Conservation (phyloP, 2,888 invertebrate species). For the Tupiocoris notatus region DNA sequence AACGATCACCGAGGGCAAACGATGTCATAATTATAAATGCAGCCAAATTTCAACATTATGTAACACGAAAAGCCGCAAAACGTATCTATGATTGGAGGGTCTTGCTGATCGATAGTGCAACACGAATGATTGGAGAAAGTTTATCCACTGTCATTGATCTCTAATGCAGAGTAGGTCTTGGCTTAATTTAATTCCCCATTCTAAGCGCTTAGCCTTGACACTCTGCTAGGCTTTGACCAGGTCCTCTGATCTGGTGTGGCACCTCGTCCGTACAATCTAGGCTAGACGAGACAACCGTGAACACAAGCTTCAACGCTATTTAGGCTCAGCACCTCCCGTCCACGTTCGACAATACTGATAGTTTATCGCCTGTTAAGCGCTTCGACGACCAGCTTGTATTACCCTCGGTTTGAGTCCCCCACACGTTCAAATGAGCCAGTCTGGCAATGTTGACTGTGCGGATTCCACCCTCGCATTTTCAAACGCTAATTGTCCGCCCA, state of each 20-base stretch:
- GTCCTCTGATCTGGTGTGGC: background rate
- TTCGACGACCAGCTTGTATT: background rate
- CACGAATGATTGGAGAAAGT: no score
- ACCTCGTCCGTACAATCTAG: background rate
- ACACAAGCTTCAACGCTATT: background rate
- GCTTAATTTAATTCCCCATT: background rate
- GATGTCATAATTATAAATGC: no score
- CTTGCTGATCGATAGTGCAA: no score
- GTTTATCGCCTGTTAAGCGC: constrained; percentile 36
- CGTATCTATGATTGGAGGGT: no score
- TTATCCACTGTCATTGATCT: no score
- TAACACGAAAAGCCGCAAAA: no score
- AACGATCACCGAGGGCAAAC: no score
- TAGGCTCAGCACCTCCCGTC: background rate
- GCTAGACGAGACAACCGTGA: background rate
- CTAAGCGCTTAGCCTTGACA: no score
- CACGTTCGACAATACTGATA: constrained; percentile 27
- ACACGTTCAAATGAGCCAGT: background rate
- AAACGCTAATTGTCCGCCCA: constrained; percentile 22
- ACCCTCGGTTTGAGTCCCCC: background rate
- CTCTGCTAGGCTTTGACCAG: background rate
- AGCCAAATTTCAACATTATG: no score
- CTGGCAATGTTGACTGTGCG: background rate
- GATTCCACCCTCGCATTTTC: background rate
- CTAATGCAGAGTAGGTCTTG: background rate